Percentiles rank a stretch among this genome's conserved stretches.
Conservation (phyloP, 2,797 vertebrate genomes). For the Myotis planiceps region DNA sequence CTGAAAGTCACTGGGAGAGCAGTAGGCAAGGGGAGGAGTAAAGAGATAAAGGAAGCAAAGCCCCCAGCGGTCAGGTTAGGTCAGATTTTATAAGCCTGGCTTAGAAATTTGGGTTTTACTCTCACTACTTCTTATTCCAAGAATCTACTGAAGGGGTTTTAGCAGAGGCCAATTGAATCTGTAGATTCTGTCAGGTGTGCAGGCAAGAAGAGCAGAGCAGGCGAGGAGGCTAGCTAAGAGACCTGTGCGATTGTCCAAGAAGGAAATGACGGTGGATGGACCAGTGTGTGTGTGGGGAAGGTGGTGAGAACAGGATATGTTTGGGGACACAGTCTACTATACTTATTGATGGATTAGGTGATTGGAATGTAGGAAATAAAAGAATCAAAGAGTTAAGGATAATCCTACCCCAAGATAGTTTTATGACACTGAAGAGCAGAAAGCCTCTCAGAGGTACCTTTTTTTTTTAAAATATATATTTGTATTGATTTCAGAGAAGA, state of each 20-base stretch:
- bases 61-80: neutral
- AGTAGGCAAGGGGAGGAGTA: neutral
- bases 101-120: neutral
- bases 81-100: neutral
- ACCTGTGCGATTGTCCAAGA: neutral
- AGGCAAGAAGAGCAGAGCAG: neutral
- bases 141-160: neutral
- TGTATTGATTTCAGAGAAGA: no score
- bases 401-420: neutral
- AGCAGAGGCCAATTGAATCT: neutral
- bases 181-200: neutral
- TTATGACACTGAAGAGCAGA: neutral
- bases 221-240: no score
- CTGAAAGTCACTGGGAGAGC: neutral
- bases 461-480: neutral
- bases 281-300: neutral
- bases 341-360: neutral
- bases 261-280: neutral
- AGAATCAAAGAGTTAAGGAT: neutral
- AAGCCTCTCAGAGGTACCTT: neutral
- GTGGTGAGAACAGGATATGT: neutral
- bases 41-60: neutral
- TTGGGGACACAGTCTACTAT: neutral
- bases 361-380: neutral
- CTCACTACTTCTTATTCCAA: neutral